Evolutionary conservation across 2,888 invertebrate genomes (phyloP).

Genomic region (Rhaphigaster nebulosa): DNA sequence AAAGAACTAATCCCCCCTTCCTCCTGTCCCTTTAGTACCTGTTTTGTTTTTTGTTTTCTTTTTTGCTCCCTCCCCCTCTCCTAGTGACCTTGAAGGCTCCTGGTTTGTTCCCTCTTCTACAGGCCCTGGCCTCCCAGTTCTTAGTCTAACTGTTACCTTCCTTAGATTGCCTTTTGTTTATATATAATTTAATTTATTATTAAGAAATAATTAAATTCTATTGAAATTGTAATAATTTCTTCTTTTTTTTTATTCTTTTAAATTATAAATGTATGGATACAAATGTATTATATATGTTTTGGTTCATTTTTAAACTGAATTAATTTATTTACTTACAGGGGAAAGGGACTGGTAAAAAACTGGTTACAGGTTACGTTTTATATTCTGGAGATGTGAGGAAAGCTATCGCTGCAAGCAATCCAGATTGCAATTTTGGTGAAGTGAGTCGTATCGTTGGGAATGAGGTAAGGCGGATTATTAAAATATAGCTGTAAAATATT

Average conservation of each 20-base stretch:
- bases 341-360: constrained; percentile 75
- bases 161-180: neutral
- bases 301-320: neutral
- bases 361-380: constrained; percentile 96
- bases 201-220: neutral
- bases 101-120: neutral
- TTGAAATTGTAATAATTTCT: neutral
- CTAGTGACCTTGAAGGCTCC: neutral
- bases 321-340: constrained; percentile 60
- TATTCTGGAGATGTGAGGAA: constrained; percentile 97
- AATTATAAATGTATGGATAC: neutral
- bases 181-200: neutral
- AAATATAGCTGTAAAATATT: too few relatives aligned
- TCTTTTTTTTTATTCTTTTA: neutral
- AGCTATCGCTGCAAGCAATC: constrained; percentile 92
- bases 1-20: neutral
- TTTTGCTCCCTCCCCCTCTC: neutral
- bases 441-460: constrained; percentile 80
- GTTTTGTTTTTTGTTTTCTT: constrained; percentile 15
- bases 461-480: constrained; percentile 71
- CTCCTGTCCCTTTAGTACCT: neutral
- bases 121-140: neutral
- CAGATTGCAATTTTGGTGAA: constrained; percentile 93
- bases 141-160: neutral
- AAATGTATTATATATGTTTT: neutral